Evolutionary conservation across 2,113 vertebrate species (phyloP).

Genomic region (Willisornis vidua): DNA sequence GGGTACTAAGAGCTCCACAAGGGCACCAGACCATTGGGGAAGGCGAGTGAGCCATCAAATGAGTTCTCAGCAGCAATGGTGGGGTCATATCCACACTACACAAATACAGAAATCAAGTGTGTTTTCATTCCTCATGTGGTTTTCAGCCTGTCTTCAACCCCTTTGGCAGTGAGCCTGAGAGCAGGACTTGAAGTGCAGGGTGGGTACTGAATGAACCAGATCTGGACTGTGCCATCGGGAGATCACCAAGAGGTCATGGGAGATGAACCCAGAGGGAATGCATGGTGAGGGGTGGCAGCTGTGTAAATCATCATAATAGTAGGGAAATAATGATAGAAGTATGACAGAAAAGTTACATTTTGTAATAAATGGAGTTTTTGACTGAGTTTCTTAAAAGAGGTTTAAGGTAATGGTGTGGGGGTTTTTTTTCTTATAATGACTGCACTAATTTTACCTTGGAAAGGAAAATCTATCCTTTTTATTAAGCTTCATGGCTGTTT

Average conservation of each 20-base stretch:
- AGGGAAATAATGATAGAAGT: neutral
- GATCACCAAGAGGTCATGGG: neutral
- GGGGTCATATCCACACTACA: neutral
- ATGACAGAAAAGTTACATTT: neutral
- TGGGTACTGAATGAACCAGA: neutral
- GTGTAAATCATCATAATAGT: neutral
- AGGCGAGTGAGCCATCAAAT: fast-evolving
- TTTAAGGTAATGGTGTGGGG: neutral
- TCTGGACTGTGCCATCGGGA: neutral
- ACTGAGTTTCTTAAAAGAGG: neutral
- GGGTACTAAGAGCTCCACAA: no score
- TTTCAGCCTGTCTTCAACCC: neutral
- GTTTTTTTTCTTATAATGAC: neutral
- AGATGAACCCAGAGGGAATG: neutral
- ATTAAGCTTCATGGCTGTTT: neutral
- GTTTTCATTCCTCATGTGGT: fast-evolving
- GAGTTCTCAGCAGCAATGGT: neutral
- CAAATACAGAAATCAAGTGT: neutral
- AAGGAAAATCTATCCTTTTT: neutral
- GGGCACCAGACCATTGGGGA: neutral
- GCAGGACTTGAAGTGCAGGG: neutral
- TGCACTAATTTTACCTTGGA: neutral
- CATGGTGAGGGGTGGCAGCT: neutral
- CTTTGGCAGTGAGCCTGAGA: neutral
- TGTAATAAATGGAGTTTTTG: neutral